phyloP scores from a whole-genome alignment of 2,113 vertebrate genomes.

The Athene cunicularia region DNA sequence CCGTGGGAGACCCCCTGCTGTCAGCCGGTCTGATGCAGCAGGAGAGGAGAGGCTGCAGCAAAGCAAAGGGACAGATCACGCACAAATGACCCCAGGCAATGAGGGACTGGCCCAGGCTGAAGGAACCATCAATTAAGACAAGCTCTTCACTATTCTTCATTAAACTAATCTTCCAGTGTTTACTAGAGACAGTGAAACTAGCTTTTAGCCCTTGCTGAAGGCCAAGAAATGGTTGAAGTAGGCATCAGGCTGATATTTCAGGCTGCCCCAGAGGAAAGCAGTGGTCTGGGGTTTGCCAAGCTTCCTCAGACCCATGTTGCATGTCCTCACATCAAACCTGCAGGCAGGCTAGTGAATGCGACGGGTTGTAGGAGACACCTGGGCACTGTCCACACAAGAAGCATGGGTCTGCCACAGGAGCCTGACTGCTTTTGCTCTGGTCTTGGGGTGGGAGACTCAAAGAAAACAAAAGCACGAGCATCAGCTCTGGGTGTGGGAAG shows the following conservation, averaged over 20 bases:
- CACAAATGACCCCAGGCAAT: neutral
- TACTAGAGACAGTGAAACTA: neutral
- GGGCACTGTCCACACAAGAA: accelerated
- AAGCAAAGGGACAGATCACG: neutral
- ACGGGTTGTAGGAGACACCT: neutral
- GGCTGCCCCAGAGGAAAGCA: neutral
- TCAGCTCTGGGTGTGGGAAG: neutral
- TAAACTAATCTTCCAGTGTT: neutral
- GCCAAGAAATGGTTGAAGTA: neutral
- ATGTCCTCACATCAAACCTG: neutral
- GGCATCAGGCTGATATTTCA: neutral
- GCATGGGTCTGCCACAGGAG: accelerated
- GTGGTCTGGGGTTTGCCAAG: neutral
- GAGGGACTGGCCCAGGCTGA: neutral
- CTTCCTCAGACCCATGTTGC: neutral
- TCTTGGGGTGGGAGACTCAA: neutral
- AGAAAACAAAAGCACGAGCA: neutral
- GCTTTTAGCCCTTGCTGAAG: neutral
- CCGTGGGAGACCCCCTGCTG: accelerated
- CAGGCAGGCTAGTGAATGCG: neutral
- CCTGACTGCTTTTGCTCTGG: neutral
- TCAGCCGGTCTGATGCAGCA: neutral
- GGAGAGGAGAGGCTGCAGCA: neutral
- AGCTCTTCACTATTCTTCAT: neutral
- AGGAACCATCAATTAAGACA: neutral